These are phyloP conservation scores for Hystrix brachyura DNA, from an alignment of 2,113 vertebrate species.

Conservation along the genomic window DNA sequence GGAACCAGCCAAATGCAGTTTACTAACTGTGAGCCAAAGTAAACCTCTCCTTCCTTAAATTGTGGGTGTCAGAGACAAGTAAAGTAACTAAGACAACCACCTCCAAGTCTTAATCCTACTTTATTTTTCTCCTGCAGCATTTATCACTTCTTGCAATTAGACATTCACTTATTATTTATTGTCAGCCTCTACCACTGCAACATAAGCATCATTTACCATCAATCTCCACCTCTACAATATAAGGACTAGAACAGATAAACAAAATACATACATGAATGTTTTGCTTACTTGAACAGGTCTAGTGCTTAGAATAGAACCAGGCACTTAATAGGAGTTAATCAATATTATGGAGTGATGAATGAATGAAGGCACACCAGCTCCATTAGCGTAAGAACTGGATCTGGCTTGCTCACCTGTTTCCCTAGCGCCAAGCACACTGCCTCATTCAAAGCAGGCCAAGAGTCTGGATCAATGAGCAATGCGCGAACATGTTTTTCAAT, in stretches of 20 bases:
- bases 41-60: background rate
- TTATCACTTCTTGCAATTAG: background rate
- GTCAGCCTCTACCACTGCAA: background rate
- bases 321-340: background rate
- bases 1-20: background rate
- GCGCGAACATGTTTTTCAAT: background rate
- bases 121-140: background rate
- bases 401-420: background rate
- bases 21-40: background rate
- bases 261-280: background rate
- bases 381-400: background rate
- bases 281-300: background rate
- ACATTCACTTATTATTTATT: background rate
- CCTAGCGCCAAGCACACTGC: background rate
- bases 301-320: background rate
- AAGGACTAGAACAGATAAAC: background rate
- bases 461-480: background rate
- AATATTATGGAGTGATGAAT: background rate
- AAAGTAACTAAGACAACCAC: background rate
- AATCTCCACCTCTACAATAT: background rate
- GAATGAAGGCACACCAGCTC: background rate
- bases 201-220: background rate
- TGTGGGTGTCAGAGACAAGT: background rate
- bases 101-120: background rate
- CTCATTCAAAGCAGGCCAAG: background rate